phyloP scores from a whole-genome alignment of 2,797 vertebrate species.

The Hydrolagus colliei region DNA sequence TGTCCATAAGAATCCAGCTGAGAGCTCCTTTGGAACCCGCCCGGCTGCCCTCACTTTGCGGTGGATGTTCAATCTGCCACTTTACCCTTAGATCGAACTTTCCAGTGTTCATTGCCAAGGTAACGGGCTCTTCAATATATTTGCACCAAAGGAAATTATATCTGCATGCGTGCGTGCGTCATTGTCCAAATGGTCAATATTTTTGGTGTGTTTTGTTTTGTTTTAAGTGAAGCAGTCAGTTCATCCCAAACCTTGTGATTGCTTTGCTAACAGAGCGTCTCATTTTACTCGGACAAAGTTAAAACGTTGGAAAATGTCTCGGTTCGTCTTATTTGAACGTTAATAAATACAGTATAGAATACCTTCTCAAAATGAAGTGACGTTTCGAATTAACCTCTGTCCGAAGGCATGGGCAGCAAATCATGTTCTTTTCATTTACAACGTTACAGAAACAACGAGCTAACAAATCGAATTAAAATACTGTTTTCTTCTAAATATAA shows the following conservation, averaged over 20 bases:
- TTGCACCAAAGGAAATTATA: neutral
- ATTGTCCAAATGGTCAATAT: neutral
- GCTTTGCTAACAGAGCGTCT: neutral
- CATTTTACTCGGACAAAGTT: neutral
- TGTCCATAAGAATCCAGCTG: neutral
- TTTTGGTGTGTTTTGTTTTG: neutral
- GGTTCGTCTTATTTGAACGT: neutral
- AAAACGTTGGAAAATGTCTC: neutral
- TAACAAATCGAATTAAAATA: too few relatives aligned
- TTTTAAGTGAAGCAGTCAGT: neutral
- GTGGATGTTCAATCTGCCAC: neutral
- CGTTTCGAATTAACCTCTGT: too few relatives aligned
- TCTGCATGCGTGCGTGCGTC: neutral
- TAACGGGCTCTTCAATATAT: neutral
- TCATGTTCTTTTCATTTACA: too few relatives aligned
- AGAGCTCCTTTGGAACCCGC: neutral
- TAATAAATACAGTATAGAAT: neutral
- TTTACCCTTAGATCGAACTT: neutral
- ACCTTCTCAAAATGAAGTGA: too few relatives aligned
- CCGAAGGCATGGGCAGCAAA: too few relatives aligned
- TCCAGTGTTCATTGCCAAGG: neutral
- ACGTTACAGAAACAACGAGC: too few relatives aligned
- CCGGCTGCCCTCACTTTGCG: neutral
- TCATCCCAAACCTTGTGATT: neutral
- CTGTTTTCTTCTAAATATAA: too few relatives aligned